phyloP scores from a whole-genome alignment of 1,140 invertebrate species.

The Lasioglossum albipes region DNA sequence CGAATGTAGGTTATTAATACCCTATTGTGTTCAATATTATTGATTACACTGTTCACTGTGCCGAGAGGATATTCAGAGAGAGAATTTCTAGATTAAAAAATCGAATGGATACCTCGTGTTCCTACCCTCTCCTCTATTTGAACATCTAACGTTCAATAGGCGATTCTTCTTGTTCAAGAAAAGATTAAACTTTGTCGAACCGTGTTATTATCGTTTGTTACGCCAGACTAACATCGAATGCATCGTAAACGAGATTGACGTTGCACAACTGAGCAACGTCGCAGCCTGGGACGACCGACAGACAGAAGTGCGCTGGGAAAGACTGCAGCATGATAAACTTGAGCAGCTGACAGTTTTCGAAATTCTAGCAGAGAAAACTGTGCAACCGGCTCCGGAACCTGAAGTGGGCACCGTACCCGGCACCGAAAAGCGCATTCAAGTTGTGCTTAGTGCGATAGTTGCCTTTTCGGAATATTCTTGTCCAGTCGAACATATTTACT shows the following conservation, averaged over 20 bases:
- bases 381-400: constrained; percentile 58
- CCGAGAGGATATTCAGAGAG: no score
- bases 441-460: constrained; percentile 60
- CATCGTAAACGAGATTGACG: constrained; percentile 52
- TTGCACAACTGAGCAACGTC: neutral
- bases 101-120: no score
- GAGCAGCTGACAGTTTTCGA: constrained; percentile 16
- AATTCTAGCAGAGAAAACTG: constrained; percentile 45
- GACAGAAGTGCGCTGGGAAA: constrained; percentile 57
- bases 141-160: no score
- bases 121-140: no score
- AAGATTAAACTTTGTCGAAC: no score
- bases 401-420: constrained; percentile 51
- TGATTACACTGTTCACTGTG: no score
- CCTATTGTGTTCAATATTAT: no score
- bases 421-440: constrained; percentile 47
- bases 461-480: constrained; percentile 66
- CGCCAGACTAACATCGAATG: constrained; percentile 62
- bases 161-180: no score
- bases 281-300: constrained; percentile 68
- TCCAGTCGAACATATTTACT: constrained; percentile 59
- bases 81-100: no score
- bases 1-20: constrained; percentile 50
- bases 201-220: no score
- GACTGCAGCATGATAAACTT: neutral